Conservation (phyloP, 2,888 invertebrate genomes). For the Amiota minor region DNA sequence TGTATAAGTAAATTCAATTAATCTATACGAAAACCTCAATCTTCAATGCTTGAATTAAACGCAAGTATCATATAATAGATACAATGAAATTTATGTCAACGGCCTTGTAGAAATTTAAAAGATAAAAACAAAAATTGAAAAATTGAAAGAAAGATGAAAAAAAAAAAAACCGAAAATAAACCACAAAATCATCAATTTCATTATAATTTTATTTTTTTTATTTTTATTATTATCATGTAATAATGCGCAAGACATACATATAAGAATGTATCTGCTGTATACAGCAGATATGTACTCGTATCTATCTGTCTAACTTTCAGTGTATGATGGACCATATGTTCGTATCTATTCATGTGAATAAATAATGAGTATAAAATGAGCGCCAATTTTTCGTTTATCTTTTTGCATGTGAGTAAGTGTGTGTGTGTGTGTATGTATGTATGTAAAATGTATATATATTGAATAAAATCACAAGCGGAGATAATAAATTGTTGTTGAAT, state of each 20-base stretch:
- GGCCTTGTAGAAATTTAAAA: constrained; percentile 15
- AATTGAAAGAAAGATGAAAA: neutral
- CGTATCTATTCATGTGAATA: neutral
- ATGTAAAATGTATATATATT: constrained; percentile 31
- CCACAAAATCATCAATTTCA: neutral
- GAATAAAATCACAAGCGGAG: constrained; percentile 35
- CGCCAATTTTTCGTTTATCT: constrained; percentile 4
- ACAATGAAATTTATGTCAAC: constrained; percentile 27
- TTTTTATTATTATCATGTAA: neutral
- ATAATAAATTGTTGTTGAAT: too few species aligned
- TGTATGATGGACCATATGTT: neutral
- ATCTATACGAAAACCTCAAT: too few species aligned
- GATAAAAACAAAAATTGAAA: neutral
- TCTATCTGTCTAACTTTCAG: neutral
- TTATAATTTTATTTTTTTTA: neutral
- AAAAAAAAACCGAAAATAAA: neutral
- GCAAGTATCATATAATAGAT: constrained; percentile 12
- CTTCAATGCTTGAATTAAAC: neutral
- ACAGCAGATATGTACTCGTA: neutral
- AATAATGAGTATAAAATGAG: too few species aligned
- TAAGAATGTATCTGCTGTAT: neutral
- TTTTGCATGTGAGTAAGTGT: neutral
- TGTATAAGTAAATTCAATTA: too few species aligned
- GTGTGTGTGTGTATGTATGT: constrained; percentile 37
- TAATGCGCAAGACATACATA: neutral